These are phyloP conservation scores for Crocallis elinguaria DNA, from an alignment of 2,888 invertebrate genomes.

Conservation along the genomic window DNA sequence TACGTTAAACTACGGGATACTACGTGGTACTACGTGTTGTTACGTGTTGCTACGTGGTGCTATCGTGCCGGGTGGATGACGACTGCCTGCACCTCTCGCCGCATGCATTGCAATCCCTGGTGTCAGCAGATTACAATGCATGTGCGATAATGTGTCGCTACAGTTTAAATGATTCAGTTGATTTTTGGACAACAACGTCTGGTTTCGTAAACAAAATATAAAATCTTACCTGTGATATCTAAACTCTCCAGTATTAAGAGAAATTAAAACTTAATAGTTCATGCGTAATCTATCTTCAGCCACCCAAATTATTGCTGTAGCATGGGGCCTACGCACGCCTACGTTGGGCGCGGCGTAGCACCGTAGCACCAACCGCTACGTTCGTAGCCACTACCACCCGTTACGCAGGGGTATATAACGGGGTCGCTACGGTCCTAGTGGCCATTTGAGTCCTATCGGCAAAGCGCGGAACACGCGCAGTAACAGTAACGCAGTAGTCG, in stretches of 20 bases:
- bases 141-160: too few relatives aligned
- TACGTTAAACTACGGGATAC: too few relatives aligned
- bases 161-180: too few relatives aligned
- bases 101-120: too few relatives aligned
- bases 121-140: too few relatives aligned
- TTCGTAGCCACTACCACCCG: slow-evolving; percentile 10
- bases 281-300: slow-evolving; percentile 9
- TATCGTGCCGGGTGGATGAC: too few relatives aligned
- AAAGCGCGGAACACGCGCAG: slow-evolving; percentile 64
- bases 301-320: slow-evolving; percentile 4
- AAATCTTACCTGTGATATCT: background rate
- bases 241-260: background rate
- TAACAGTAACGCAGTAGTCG: slow-evolving; percentile 22
- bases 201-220: too few relatives aligned
- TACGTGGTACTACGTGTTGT: too few relatives aligned
- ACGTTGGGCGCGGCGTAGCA: slow-evolving; percentile 76
- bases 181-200: too few relatives aligned
- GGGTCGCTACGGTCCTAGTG: slow-evolving; percentile 45
- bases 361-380: slow-evolving; percentile 56
- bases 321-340: slow-evolving; percentile 71
- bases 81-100: too few relatives aligned
- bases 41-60: too few relatives aligned
- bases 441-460: slow-evolving; percentile 66
- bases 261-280: slow-evolving; percentile 1
- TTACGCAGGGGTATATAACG: slow-evolving; percentile 59